A percentile compares a stretch with the other conserved stretches of the same genome.
These are phyloP conservation scores for Perca fluviatilis DNA, from an alignment of 2,113 vertebrate species.

Conservation along the genomic window DNA sequence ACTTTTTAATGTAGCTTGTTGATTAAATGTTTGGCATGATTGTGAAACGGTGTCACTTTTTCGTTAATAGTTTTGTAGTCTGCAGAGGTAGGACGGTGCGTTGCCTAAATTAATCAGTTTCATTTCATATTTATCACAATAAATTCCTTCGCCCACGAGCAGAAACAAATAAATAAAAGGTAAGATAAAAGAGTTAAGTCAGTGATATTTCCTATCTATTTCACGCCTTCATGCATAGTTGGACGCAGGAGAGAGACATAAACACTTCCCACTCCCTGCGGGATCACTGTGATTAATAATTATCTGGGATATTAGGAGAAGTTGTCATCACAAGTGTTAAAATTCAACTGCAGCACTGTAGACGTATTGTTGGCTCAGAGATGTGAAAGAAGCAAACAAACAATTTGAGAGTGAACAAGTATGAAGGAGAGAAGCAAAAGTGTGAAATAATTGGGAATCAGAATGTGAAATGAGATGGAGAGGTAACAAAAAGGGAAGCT, in stretches of 20 bases:
- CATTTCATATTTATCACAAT: neutral
- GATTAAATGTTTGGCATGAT: neutral
- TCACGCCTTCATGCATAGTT: slow-evolving; percentile 7
- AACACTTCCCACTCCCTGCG: neutral
- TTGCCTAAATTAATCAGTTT: neutral
- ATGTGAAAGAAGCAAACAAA: slow-evolving; percentile 11
- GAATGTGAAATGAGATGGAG: neutral
- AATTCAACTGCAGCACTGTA: neutral
- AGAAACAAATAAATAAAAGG: neutral
- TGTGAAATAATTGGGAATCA: slow-evolving; percentile 13
- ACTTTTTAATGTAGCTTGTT: neutral
- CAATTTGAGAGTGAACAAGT: neutral
- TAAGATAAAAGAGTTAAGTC: slow-evolving; percentile 6
- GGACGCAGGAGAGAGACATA: neutral
- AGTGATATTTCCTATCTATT: slow-evolving; percentile 1
- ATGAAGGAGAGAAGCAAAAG: neutral
- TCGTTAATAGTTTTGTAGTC: neutral
- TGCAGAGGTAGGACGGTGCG: neutral
- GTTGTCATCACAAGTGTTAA: neutral
- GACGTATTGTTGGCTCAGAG: slow-evolving; percentile 6
- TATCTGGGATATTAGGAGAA: slow-evolving; percentile 23
- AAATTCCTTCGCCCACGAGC: neutral
- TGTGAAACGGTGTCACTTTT: neutral
- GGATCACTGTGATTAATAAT: slow-evolving; percentile 46
- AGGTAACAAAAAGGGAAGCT: slow-evolving; percentile 11